A percentile compares a stretch with the other conserved stretches of the same genome.
Evolutionary conservation across 2,888 invertebrate genomes (phyloP).

Genomic region (Molanna angustata): DNA sequence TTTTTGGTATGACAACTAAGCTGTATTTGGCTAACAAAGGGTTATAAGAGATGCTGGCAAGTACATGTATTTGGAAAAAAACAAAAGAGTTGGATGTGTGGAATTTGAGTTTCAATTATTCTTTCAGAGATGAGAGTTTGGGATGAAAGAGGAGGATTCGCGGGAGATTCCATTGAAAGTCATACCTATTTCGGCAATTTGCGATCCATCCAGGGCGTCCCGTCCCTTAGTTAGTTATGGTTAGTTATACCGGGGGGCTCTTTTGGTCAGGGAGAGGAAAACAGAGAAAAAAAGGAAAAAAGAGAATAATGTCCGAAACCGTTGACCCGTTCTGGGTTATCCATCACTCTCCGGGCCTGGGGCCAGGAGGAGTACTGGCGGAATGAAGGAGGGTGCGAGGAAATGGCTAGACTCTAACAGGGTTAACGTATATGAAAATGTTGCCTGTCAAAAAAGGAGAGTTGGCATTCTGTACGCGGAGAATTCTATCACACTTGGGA

Average conservation of each 20-base stretch:
- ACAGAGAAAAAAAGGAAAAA: slow-evolving; percentile 58
- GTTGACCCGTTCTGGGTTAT: slow-evolving; percentile 59
- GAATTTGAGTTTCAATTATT: slow-evolving; percentile 20
- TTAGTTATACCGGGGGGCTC: slow-evolving; percentile 26
- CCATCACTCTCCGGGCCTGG: slow-evolving; percentile 47
- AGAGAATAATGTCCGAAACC: slow-evolving; percentile 59
- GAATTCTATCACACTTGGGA: no score
- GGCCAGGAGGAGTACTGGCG: slow-evolving; percentile 11
- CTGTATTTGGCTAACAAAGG: no score
- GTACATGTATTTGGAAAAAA: neutral
- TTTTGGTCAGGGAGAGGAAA: slow-evolving; percentile 33
- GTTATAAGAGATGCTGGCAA: neutral
- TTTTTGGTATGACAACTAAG: no score
- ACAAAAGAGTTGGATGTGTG: slow-evolving; percentile 8
- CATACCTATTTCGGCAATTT: slow-evolving; percentile 25
- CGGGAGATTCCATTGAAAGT: slow-evolving; percentile 26
- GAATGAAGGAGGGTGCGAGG: slow-evolving; percentile 4
- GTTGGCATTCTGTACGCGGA: neutral
- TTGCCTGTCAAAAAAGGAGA: slow-evolving; percentile 12
- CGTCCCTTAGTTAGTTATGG: slow-evolving; percentile 27
- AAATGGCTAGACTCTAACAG: slow-evolving; percentile 17
- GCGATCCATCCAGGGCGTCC: slow-evolving; percentile 26
- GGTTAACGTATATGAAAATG: slow-evolving; percentile 19
- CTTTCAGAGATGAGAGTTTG: slow-evolving; percentile 3
- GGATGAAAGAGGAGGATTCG: slow-evolving; percentile 17